Conservation (phyloP, 2,797 vertebrate genomes). For the Lepus townsendii region DNA sequence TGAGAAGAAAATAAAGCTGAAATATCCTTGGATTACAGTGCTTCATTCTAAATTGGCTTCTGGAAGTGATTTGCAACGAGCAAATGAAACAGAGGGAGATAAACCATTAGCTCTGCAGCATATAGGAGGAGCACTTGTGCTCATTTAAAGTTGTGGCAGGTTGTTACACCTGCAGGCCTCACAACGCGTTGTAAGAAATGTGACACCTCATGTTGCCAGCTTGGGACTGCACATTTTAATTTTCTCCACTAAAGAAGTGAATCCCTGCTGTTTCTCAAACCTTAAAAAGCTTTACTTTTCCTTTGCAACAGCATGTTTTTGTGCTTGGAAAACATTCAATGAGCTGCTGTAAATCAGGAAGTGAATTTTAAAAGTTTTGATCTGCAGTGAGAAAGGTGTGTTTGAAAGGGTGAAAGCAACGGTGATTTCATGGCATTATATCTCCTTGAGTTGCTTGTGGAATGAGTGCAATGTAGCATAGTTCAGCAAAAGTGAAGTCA, state of each 20-base stretch:
- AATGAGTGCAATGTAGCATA: neutral
- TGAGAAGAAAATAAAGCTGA: neutral
- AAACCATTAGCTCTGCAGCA: neutral
- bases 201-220: neutral
- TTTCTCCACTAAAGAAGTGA: constrained; percentile 48
- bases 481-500: constrained; percentile 57
- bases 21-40: neutral
- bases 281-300: constrained; percentile 62
- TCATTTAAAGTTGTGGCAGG: neutral
- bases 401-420: neutral
- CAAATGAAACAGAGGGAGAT: neutral
- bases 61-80: constrained; percentile 12
- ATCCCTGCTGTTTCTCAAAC: constrained; percentile 63
- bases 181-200: constrained; percentile 29
- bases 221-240: constrained; percentile 59
- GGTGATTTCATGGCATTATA: neutral
- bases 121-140: neutral
- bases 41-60: neutral
- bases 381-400: constrained; percentile 35
- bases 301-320: constrained; percentile 43
- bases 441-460: neutral
- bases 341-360: constrained; percentile 24
- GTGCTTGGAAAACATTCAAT: constrained; percentile 41
- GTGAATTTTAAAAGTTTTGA: constrained; percentile 60
- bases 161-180: neutral